Evolutionary conservation across 2,797 vertebrate genomes (phyloP), one percentile per base, ranked within the genome.

Genomic region (Poecile montanus): DNA sequence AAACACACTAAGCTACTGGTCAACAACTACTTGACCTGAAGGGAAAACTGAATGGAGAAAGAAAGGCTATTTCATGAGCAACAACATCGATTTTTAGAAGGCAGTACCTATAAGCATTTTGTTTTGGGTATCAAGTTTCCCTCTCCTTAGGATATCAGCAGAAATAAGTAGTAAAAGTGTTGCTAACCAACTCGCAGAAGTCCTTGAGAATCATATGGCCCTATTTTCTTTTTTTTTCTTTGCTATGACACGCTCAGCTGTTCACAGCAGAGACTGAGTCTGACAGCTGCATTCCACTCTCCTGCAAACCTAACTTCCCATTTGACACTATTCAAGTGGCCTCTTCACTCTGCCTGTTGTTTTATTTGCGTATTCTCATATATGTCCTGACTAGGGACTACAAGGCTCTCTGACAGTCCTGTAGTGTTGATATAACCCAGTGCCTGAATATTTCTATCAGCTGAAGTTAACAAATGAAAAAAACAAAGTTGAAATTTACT

Each of bases 281-380:
- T 85, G 92, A 97, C 94, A 97, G 93, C 94, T 97, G 96, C 96
- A 96, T 94, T 95, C 92, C 63, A 79, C 38, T 61, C 78, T 71
- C 72, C 90, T 78, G 68, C 88, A 91, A 76, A 92, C 50, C 11
- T 9, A 75, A 36, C 68, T 70, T 47, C 32, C 3, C 50, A 68
- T 73, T 4, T 9, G 27, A 72, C 66, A 77, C 51, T n/a, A 51
- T 75, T 88, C 89, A 85, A 95, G 88, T 82, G 91, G 79, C 91
- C 73, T 79, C 89, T 96, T 85, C 63, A 34, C 53, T 86, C 21
- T 62, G 66, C 47, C 66, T 56, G 27, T n/a, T 78, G 51, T 60
- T 95, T 74, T 29, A 79, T 36, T 85, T 61, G 77, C 0, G 0
- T 42, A 32, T 74, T 83, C 88, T 93, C 62, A 26, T 45, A 51